Percentiles rank a stretch among this genome's conserved stretches.
Evolutionary conservation across 1,140 invertebrate genomes (phyloP).

Genomic region (Vanessa atalanta): DNA sequence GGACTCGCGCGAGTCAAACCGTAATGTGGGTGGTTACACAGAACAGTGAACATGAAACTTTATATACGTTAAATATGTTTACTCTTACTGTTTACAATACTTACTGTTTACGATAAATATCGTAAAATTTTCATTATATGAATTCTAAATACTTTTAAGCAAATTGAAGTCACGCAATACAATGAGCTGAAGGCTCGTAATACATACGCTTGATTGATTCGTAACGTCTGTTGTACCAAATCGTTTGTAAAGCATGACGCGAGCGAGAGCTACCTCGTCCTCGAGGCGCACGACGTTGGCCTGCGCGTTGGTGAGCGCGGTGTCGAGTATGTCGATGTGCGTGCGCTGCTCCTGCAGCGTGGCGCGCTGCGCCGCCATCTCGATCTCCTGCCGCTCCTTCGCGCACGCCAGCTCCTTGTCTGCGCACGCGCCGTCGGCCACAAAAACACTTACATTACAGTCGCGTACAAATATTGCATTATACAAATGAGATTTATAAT

Average conservation of each 20-base stretch:
- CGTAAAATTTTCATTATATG: no score
- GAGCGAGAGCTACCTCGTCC: slow-evolving; percentile 85
- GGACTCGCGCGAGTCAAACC: no score
- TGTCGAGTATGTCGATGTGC: slow-evolving; percentile 96
- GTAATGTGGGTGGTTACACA: no score
- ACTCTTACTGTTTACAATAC: no score
- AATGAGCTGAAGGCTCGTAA: no score
- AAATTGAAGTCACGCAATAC: no score
- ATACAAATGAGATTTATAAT: no score
- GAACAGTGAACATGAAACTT: no score
- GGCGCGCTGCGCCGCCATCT: slow-evolving; percentile 92
- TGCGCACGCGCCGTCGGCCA: slow-evolving; percentile 55
- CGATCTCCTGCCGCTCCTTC: slow-evolving; percentile 95
- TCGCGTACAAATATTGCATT: background rate
- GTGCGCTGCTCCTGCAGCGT: slow-evolving; percentile 95
- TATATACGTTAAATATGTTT: background rate
- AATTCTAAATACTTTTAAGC: no score
- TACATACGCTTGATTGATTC: no score
- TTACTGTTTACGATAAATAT: no score
- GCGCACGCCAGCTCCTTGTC: slow-evolving; percentile 93
- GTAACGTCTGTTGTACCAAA: no score
- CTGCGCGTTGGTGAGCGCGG: slow-evolving; percentile 94
- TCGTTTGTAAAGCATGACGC: background rate
- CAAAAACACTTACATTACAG: slow-evolving; percentile 2
- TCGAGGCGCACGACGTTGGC: slow-evolving; percentile 93